Base-by-base conservation (phyloP, 2,888 invertebrate genomes). In the Rhaphigaster nebulosa region DNA sequence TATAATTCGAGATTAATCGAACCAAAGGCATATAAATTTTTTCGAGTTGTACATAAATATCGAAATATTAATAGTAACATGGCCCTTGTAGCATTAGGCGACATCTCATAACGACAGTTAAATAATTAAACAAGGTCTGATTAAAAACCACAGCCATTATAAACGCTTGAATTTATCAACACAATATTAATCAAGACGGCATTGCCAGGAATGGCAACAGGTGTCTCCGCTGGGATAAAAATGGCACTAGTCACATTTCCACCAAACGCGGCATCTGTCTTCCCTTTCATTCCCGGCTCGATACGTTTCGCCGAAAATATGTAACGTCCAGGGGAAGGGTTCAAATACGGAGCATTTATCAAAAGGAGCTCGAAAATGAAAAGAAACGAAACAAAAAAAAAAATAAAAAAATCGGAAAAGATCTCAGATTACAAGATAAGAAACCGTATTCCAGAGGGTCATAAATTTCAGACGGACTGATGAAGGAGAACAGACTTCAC, bases 401-500 rank as follows among this genome's bases (percentile, higher is more conserved):
- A 13, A 8, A 10, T n/a, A n/a, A 12, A 10, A 60, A 60, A 65
- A 65, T 65, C 45, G 84, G 26, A 15, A 80, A n/a, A 45, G 84
- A 84, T 84, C 84, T 84, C 84, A 1, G 84, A 50, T 84, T 84
- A 84, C 84, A n/a, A 50, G 84, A 84, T 50, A 84, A 26, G 84
- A 4, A 5, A 3, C 38, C 26, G 34, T 50, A 41, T 45, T 45
- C 3, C n/a, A 10, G 20, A n/a, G 20, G n/a, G 45, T n/a, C n/a
- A n/a, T 84, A 84, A 84, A 84, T 84, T 84, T 84, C 13, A 4
- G 20, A 18, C 0, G 45, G n/a, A 50, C 84, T 84, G 84, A 45
- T 50, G 84, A 84, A 84, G 45, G 45, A n/a, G 23, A 50, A 45
- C 41, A 45, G 84, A 20, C 2, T 26, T 6, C 4, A 26, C 41